Percentiles rank a stretch among this genome's conserved stretches.
phyloP scores from a whole-genome alignment of 1,140 invertebrate genomes.

The Leucophenga varia region DNA sequence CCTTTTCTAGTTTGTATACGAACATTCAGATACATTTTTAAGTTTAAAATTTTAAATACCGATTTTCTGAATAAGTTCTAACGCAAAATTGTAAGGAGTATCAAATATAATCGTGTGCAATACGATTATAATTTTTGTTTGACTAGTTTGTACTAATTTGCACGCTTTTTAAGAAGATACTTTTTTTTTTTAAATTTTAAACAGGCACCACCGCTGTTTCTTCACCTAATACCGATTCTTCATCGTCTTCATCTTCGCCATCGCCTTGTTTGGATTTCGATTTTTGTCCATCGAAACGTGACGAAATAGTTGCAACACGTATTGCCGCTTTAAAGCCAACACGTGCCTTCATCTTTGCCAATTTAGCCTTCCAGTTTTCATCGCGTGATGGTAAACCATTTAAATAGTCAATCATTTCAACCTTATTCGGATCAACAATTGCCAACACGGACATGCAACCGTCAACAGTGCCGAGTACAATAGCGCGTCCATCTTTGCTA shows the following conservation, averaged over 20 bases:
- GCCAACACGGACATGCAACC: conserved; percentile 90
- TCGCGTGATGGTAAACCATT: conserved; percentile 70
- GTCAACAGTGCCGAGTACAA: conserved; percentile 89
- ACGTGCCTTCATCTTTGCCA: conserved; percentile 66
- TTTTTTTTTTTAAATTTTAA: conserved; percentile 21
- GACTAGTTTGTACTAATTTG: neutral
- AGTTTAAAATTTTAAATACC: too few relatives aligned
- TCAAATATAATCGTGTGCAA: too few relatives aligned
- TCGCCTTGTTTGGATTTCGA: conserved; percentile 26
- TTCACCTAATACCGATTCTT: conserved; percentile 42
- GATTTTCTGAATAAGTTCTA: too few relatives aligned
- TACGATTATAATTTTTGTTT: neutral
- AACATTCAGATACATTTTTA: too few relatives aligned
- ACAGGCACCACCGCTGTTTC: conserved; percentile 29
- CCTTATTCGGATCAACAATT: conserved; percentile 79
- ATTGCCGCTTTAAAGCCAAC: conserved; percentile 69
- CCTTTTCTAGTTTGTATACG: too few relatives aligned
- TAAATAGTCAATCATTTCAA: conserved; percentile 68
- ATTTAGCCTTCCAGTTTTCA: conserved; percentile 72
- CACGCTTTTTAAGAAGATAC: neutral
- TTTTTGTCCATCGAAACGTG: conserved; percentile 29
- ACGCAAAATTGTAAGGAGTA: too few relatives aligned
- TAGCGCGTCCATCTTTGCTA: conserved; percentile 75
- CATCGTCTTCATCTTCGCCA: conserved; percentile 28
- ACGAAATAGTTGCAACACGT: conserved; percentile 50